Evolutionary conservation across 2,113 vertebrate genomes (phyloP).

Genomic region (Callithrix jacchus): DNA sequence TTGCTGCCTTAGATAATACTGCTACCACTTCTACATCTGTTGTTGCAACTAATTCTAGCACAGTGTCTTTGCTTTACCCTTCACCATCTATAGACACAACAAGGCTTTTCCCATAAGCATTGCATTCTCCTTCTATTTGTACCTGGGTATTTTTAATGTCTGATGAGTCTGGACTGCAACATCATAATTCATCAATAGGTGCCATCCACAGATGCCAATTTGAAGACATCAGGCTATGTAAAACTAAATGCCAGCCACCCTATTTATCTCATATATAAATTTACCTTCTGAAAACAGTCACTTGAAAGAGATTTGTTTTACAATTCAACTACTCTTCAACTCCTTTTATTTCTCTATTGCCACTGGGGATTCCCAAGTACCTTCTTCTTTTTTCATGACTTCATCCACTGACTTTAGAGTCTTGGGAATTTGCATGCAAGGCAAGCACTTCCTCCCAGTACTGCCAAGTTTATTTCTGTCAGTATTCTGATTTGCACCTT

Average conservation of each 20-base stretch:
- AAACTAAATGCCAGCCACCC: background rate
- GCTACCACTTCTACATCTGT: background rate
- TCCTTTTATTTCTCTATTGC: background rate
- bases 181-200: background rate
- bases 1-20: background rate
- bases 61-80: background rate
- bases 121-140: constrained; percentile 13
- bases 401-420: background rate
- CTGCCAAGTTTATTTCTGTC: background rate
- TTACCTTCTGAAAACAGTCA: constrained; percentile 12
- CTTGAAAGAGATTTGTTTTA: background rate
- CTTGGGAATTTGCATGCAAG: background rate
- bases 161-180: background rate
- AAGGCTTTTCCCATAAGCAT: background rate
- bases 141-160: background rate
- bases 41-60: background rate
- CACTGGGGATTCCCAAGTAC: background rate
- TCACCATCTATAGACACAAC: background rate
- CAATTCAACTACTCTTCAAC: background rate
- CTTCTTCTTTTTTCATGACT: background rate
- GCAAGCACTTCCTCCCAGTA: background rate
- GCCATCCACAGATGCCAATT: background rate
- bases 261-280: background rate
- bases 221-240: background rate
- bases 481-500: constrained; percentile 11